Base-by-base conservation (phyloP, 2,888 invertebrate species). In the Sminthurides aquaticus region DNA sequence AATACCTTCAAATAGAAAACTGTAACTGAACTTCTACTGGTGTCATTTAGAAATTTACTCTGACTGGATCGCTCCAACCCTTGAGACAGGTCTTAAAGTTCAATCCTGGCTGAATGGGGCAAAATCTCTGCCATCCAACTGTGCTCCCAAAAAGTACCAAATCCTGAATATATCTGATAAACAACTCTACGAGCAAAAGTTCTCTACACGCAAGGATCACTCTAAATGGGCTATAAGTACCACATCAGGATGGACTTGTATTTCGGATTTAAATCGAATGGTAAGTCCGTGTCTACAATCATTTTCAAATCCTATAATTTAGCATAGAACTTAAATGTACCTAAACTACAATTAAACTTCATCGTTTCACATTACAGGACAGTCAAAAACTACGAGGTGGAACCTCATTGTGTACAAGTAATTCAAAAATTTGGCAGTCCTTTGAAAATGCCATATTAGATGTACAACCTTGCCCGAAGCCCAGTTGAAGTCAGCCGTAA, bases 261-360 rank as follows among this genome's bases (percentile, higher is more conserved):
- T 96, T 18, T 95, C 94, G 2, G 96, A 96, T 77, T 93, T 96
- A 65, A 96, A 96, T 78, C 83, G 96, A 83, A 88, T 87, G 79
- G 91, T 90, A 78, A 82, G 82, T 26, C 28, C 24, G n/a, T 20
- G n/a, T n/a, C n/a, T n/a, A n/a, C n/a, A n/a, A n/a, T n/a, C n/a
- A n/a, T n/a, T n/a, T n/a, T n/a, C n/a, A n/a, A n/a, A n/a, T n/a
- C n/a, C n/a, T n/a, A n/a, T n/a, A n/a, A n/a, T n/a, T n/a, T n/a
- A n/a, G n/a, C n/a, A n/a, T 11, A 15, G 48, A 43, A 43, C 48
- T 11, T 43, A 15, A 18, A 18, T 43, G 48, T 43, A 15, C n/a
- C n/a, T 43, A 43, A 43, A 43, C 48, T n/a, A n/a, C n/a, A 20
- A 54, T 54, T 54, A 20, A 20, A 18, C 22, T 57, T 22, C 20